Conservation (phyloP, 1,140 invertebrate genomes). For the Monomorium pharaonis region DNA sequence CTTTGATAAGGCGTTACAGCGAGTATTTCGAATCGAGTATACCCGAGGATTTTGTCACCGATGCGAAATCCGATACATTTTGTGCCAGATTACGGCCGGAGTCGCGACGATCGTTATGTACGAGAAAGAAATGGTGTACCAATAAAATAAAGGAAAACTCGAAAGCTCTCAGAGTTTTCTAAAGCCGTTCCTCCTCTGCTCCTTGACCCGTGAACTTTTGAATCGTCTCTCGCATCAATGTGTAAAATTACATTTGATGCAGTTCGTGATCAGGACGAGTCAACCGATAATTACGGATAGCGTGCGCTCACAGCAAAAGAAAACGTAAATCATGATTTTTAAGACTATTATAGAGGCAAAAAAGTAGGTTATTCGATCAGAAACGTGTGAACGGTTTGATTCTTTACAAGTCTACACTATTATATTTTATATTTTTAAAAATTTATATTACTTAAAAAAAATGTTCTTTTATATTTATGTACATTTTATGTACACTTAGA, state of each 20-base stretch:
- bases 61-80: neutral
- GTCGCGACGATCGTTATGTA: constrained; percentile 47
- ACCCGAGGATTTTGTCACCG: neutral
- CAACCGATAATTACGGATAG: constrained; percentile 57
- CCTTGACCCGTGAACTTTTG: neutral
- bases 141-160: constrained; percentile 48
- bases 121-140: neutral
- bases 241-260: neutral
- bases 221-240: neutral
- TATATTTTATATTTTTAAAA: too few species aligned
- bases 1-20: neutral
- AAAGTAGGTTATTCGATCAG: constrained; percentile 52
- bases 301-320: constrained; percentile 30
- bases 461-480: neutral
- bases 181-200: neutral
- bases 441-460: neutral
- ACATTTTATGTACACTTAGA: neutral
- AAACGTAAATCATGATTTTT: constrained; percentile 38
- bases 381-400: constrained; percentile 18
- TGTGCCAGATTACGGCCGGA: constrained; percentile 12
- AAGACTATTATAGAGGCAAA: neutral
- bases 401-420: too few species aligned
- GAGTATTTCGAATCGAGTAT: neutral
- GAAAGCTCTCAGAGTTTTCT: neutral
- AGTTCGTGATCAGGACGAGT: neutral